Percentiles rank a stretch among this genome's conserved stretches.
These are phyloP conservation scores for Scolanthus callimorphus DNA, from an alignment of 92 coral and sea anemone species.

Conservation along the genomic window DNA sequence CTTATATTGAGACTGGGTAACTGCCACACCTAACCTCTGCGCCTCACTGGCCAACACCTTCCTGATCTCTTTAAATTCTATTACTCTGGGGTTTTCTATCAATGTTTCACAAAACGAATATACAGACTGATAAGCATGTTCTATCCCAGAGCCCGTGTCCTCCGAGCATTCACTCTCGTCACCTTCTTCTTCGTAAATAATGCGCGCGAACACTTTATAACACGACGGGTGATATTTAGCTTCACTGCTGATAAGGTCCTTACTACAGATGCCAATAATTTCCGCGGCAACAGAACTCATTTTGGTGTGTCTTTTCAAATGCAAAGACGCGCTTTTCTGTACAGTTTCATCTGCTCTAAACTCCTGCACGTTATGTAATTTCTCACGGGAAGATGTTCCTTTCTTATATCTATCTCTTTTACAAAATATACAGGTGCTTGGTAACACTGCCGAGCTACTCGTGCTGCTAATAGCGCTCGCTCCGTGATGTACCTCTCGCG, in stretches of 20 bases:
- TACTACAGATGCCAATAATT: conserved; percentile 24
- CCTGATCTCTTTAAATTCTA: conserved; percentile 17
- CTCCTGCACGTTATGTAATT: conserved; percentile 2
- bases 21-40: conserved; percentile 7
- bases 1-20: conserved; percentile 23
- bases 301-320: conserved; percentile 9
- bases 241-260: conserved; percentile 34
- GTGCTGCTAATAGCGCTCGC: conserved; percentile 7
- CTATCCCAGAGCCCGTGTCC: conserved; percentile 5
- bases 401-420: conserved; percentile 17
- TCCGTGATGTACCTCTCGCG: conserved; percentile 19
- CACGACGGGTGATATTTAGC: conserved; percentile 42
- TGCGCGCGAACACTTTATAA: conserved; percentile 28
- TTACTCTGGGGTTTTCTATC: conserved; percentile 16
- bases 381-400: conserved; percentile 19
- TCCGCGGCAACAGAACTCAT: conserved; percentile 33
- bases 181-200: neutral
- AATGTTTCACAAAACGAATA: conserved; percentile 22
- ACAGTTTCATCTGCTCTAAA: conserved; percentile 26
- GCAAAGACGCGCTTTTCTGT: conserved; percentile 19
- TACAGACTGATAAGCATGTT: conserved; percentile 5
- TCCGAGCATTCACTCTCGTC: conserved; percentile 14
- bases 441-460: conserved; percentile 10
- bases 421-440: conserved; percentile 7
- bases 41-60: conserved; percentile 12